Evolutionary conservation across 2,888 invertebrate genomes (phyloP), one percentile per base, ranked within the genome.

Genomic region (Lasioglossum malachurum): DNA sequence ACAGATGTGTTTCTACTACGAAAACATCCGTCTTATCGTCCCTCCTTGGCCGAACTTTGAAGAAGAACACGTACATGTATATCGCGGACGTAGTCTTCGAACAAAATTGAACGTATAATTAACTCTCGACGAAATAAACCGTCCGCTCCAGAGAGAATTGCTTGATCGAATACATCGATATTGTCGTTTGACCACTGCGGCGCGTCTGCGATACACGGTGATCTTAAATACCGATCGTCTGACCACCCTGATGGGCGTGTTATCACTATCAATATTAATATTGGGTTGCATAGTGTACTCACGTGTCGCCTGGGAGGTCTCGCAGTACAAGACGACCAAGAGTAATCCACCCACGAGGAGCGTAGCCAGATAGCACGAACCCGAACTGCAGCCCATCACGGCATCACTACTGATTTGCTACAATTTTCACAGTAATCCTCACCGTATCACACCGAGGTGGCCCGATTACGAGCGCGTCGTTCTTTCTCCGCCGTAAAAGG

Each of bases 311-410:
- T 87, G 89, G 87, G 92, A 92, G 88, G 91, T 84, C 80, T 92
- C 93, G 88, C 91, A 82, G 84, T 93, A 81, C 79, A 93, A 84
- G 75, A 88, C 83, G 87, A 92, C 86, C 83, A 90, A 86, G 80
- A 94, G 87, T 89, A 94, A 92, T 92, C 91, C 92, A 88, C 89
- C 93, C 92, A 91, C 93, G 88, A 94, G 92, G 91, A 92, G 91
- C 90, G 93, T 91, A 92, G 91, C 91, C 89, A 93, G 89, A 89
- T 93, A 91, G 88, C 92, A 93, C 88, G 92, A 92, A 90, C 93
- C 91, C 91, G 93, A 93, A 92, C 92, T 92, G 94, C 92, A 92
- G 92, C 94, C 94, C 94, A 94, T 94, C 93, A 93, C 94, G 94
- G 93, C 93, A 93, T 93, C 93, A 93, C 93, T 92, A 91, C 90